Evolutionary conservation across 2,888 invertebrate genomes (phyloP).

Genomic region (Tinea trinotella): DNA sequence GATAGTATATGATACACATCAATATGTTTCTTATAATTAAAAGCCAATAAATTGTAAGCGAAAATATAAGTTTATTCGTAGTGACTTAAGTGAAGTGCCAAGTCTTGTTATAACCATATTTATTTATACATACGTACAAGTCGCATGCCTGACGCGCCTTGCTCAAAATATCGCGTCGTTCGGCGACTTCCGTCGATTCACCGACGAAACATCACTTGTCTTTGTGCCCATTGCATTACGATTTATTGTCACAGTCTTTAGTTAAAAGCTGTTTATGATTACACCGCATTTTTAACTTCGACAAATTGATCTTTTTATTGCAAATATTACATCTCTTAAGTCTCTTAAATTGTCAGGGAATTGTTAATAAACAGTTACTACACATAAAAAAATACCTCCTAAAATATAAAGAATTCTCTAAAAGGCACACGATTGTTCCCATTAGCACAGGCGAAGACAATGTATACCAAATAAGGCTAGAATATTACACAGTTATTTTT

Average conservation of each 20-base stretch:
- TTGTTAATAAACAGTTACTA: too few species aligned
- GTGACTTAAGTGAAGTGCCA: constrained; percentile 7
- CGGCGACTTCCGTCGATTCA: constrained; percentile 44
- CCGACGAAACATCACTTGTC: constrained; percentile 26
- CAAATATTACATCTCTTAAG: not conserved
- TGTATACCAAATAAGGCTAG: too few species aligned
- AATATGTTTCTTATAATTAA: too few species aligned
- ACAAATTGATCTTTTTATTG: not conserved
- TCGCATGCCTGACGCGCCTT: constrained; percentile 44
- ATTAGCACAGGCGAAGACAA: too few species aligned
- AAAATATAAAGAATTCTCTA: too few species aligned
- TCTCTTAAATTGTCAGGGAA: too few species aligned
- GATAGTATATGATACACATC: too few species aligned
- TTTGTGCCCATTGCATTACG: constrained; percentile 29
- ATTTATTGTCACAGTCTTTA: not conserved
- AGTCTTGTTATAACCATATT: constrained; percentile 19
- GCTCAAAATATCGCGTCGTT: constrained; percentile 62
- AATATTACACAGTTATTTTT: too few species aligned
- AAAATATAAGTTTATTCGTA: not conserved
- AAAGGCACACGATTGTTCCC: too few species aligned
- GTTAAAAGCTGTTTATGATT: not conserved
- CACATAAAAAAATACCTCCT: too few species aligned
- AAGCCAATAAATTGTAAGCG: too few species aligned
- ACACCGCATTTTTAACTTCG: not conserved
- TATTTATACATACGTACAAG: constrained; percentile 42